A percentile compares a stretch with the other conserved stretches of the same genome.
Conservation (phyloP, 2,888 invertebrate genomes). For the Lottia scabra region DNA sequence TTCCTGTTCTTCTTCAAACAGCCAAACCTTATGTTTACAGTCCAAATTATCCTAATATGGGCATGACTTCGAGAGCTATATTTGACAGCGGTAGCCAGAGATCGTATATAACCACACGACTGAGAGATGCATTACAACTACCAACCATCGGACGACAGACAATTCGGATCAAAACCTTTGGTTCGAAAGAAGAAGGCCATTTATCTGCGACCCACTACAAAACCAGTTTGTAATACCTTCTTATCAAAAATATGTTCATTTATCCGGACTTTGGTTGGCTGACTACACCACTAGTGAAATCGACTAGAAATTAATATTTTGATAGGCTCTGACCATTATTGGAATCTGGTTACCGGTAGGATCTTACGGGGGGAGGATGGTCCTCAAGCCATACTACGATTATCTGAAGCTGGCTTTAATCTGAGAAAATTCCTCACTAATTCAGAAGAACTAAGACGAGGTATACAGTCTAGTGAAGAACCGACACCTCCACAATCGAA, state of each 20-base stretch:
- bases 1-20: not conserved
- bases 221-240: not conserved
- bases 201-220: not conserved
- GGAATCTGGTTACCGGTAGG: not conserved
- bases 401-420: conserved; percentile 1
- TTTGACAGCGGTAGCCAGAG: not conserved
- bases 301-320: not conserved
- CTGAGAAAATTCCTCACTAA: not conserved
- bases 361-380: not conserved
- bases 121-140: not conserved
- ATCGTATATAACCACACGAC: not conserved
- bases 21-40: not conserved
- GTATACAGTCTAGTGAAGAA: too few relatives aligned
- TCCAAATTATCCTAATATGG: not conserved
- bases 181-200: not conserved
- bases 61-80: not conserved
- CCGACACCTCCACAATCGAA: too few relatives aligned
- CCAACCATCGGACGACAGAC: not conserved
- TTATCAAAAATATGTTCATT: not conserved
- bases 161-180: not conserved
- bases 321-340: not conserved
- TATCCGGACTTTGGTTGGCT: not conserved
- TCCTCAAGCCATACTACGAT: not conserved
- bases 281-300: not conserved
- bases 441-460: not conserved